These are phyloP conservation scores for Oreochromis spilurus DNA, from an alignment of 2,113 vertebrate species.

Conservation along the genomic window DNA sequence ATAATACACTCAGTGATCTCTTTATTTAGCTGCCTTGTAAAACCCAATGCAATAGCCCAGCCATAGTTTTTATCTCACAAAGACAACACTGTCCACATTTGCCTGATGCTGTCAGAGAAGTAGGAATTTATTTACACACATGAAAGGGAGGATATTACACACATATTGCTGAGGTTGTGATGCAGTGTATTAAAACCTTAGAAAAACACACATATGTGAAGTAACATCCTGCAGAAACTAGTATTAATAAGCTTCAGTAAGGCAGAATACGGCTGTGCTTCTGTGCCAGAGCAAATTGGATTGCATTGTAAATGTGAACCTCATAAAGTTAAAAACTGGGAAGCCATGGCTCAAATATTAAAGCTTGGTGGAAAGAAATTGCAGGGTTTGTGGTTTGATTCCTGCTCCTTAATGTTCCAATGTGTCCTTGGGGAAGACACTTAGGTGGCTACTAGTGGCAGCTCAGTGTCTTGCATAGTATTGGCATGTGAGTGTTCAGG, in stretches of 20 bases:
- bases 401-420: neutral
- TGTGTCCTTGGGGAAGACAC: neutral
- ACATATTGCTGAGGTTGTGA: neutral
- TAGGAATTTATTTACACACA: neutral
- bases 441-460: neutral
- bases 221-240: neutral
- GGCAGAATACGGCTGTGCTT: neutral
- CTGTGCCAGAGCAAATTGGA: neutral
- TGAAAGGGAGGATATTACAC: neutral
- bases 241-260: neutral
- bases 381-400: neutral
- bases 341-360: neutral
- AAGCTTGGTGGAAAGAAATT: neutral
- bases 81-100: neutral
- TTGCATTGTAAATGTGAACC: neutral
- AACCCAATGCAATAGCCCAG: neutral
- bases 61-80: neutral
- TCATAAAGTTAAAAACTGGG: neutral
- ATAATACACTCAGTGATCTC: neutral
- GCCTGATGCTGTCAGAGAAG: neutral
- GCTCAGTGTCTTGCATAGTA: neutral
- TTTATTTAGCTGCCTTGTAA: neutral
- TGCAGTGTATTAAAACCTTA: neutral
- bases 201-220: neutral
- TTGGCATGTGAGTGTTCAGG: neutral